These are phyloP conservation scores for Spizaetus ornatus DNA, from an alignment of 2,113 vertebrate genomes.

Conservation along the genomic window DNA sequence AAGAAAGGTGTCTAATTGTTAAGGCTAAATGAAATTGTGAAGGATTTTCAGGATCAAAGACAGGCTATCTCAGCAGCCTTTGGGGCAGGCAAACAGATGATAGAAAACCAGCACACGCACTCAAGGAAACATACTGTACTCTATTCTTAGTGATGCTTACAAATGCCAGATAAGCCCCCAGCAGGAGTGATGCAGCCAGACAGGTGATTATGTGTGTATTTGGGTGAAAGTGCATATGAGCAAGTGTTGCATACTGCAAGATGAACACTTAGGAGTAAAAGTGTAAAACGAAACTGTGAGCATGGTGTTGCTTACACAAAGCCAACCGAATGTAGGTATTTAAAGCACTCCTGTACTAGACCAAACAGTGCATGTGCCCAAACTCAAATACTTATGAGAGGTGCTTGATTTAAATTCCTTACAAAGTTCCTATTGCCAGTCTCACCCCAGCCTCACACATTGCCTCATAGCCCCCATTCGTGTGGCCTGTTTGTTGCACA, in stretches of 20 bases:
- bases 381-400: background rate
- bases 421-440: background rate
- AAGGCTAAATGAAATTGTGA: background rate
- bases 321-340: background rate
- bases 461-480: background rate
- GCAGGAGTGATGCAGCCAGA: background rate
- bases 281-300: background rate
- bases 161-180: background rate
- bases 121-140: background rate
- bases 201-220: constrained; percentile 29
- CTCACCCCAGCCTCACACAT: fast-evolving
- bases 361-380: background rate
- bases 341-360: background rate
- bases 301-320: background rate
- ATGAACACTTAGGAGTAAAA: background rate
- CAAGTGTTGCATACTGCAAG: background rate
- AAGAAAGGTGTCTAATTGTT: background rate
- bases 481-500: background rate
- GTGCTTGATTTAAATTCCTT: constrained; percentile 1
- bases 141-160: constrained; percentile 31
- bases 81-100: background rate
- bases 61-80: background rate
- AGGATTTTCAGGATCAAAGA: constrained; percentile 4
- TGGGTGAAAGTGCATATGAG: constrained; percentile 38
- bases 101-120: background rate